phyloP scores from a whole-genome alignment of 2,888 invertebrate genomes.

The Drosophila lutescens region DNA sequence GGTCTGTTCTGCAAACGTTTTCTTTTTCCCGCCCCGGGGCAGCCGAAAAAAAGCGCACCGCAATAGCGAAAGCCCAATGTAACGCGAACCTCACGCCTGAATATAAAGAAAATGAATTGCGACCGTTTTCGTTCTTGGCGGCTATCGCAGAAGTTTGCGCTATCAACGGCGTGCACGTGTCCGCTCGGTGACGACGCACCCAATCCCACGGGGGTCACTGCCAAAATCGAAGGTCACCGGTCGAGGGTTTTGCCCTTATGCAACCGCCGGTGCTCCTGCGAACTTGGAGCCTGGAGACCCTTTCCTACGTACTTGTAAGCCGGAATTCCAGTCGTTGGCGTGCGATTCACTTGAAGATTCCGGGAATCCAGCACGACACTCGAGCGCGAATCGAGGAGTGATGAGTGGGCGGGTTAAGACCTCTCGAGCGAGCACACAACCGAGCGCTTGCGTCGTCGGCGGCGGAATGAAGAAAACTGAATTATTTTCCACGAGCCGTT shows the following conservation, averaged over 20 bases:
- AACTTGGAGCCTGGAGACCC: background rate
- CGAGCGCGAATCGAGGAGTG: conserved; percentile 20
- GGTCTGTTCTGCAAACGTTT: conserved; percentile 29
- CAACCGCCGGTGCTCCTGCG: conserved; percentile 10
- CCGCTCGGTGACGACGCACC: conserved; percentile 22
- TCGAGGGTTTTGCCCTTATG: conserved; percentile 25
- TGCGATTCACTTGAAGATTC: conserved; percentile 35
- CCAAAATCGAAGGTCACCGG: conserved; percentile 47
- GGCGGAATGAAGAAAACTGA: conserved; percentile 77
- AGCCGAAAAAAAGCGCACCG: conserved; percentile 17
- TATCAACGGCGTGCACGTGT: conserved; percentile 45
- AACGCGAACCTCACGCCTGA: conserved; percentile 14
- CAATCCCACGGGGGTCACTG: conserved; percentile 36
- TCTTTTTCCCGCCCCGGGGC: conserved; percentile 17
- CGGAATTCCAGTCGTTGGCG: conserved; percentile 28
- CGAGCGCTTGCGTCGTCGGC: conserved; percentile 73
- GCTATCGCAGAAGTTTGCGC: conserved; percentile 35
- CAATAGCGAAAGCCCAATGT: conserved; percentile 22
- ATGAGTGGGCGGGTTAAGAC: conserved; percentile 14
- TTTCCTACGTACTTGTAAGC: conserved; percentile 35
- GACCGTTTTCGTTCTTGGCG: conserved; percentile 20
- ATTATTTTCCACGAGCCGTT: conserved; percentile 71
- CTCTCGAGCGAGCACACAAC: conserved; percentile 55
- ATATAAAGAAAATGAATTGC: conserved; percentile 18
- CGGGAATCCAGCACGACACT: conserved; percentile 7